Percentiles rank a stretch among this genome's conserved stretches.
Evolutionary conservation across 2,797 vertebrate species (phyloP).

Genomic region (Sebastes kiyomatsui): DNA sequence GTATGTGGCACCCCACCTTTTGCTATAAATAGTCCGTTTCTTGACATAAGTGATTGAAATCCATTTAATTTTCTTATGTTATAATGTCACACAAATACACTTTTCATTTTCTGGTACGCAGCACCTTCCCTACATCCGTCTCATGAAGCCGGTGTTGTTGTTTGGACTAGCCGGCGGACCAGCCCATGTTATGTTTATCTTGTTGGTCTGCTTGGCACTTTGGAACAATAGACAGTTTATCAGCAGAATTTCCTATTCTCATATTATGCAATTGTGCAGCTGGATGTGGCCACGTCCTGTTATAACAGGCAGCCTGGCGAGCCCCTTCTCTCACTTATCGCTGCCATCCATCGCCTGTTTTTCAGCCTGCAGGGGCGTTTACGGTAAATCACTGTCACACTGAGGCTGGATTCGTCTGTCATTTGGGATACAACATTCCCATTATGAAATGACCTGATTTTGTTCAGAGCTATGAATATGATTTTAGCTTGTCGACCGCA

Average conservation of each 20-base stretch:
- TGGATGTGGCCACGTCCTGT: constrained; percentile 54
- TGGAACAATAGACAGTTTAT: constrained; percentile 60
- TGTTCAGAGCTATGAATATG: constrained; percentile 37
- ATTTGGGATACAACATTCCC: constrained; percentile 34
- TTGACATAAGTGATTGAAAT: not conserved
- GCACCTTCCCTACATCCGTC: not conserved
- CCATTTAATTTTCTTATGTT: not conserved
- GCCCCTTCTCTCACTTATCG: constrained; percentile 37
- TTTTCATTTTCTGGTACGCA: not conserved
- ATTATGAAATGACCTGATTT: constrained; percentile 52
- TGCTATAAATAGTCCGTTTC: not conserved
- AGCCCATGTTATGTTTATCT: constrained; percentile 37
- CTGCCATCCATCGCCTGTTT: constrained; percentile 19
- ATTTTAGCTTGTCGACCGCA: constrained; percentile 38
- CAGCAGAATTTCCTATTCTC: constrained; percentile 54
- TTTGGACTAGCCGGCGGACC: constrained; percentile 15
- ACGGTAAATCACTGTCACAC: constrained; percentile 38
- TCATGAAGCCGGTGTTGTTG: not conserved
- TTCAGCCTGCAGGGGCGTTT: constrained; percentile 31
- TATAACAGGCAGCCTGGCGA: constrained; percentile 25
- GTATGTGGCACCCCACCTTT: too few species aligned
- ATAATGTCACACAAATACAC: not conserved
- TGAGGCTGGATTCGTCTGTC: constrained; percentile 30
- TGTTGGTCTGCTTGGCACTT: constrained; percentile 21
- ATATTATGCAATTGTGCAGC: constrained; percentile 42